Evolutionary conservation across 2,888 invertebrate species (phyloP), one percentile per base, ranked within the genome.

Genomic region (Drosophila kuntzei): DNA sequence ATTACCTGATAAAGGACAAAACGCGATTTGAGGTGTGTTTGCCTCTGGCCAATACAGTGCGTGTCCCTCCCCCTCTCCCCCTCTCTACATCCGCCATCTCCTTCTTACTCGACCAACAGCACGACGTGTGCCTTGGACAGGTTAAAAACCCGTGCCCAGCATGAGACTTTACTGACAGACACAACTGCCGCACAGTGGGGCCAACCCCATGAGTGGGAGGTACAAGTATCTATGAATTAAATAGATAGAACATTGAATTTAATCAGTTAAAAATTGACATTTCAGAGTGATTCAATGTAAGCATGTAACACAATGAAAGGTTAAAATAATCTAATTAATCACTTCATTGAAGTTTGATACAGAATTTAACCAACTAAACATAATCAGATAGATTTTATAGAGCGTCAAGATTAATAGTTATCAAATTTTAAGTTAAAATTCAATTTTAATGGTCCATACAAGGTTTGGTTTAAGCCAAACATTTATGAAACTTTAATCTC

Each of bases 1-100:
- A 85, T 85, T 85, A 89, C 87, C 83, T 76, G 85, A 85, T 89
- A 85, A 89, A 89, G 89, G 89, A 85, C 87, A 89, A 80, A 83
- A 81, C 66, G 76, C 89, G 83, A 83, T 88, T 83, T 87, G 85
- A 84, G 84, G 84, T 89, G 84, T 84, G 84, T 87, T 87, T 70
- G 71, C 50, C 53, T 57, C 34, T 22, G 67, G 36, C 71, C 67
- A 68, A 70, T 73, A 65, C 60, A 76, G 64, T 63, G 49, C 57
- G 60, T 61, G 55, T 57, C 54, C 44, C 60, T 44, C 22, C 37
- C 7, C 54, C 9, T 22, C 36, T n/a, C 37, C 16, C 34, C 7
- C 32, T n/a, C n/a, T n/a, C n/a, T n/a, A n/a, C n/a, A n/a, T n/a
- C n/a, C n/a, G n/a, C n/a, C 0, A 20, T n/a, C n/a, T 1, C 14